Evolutionary conservation across 1,140 invertebrate species (phyloP), one percentile per base, ranked within the genome.

Genomic region (Akabosia matsudoensis): DNA sequence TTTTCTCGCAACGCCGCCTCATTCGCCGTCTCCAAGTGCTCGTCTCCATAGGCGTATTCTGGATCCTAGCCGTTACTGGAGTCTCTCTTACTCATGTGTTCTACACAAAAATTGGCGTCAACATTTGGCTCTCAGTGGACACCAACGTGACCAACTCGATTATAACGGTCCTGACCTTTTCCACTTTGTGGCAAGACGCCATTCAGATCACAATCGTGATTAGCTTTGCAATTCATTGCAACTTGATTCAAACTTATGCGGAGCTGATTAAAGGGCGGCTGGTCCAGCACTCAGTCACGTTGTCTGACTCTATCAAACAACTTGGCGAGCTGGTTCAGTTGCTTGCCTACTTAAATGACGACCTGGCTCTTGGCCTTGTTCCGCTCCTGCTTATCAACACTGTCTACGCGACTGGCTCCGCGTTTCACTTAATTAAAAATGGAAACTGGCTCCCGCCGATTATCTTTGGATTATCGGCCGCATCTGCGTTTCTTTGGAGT

Each of bases 141-240:
- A 81, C 83, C 64, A 31, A 14, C 28, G 31, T 88, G 7, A 85
- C 86, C 79, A 81, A 87, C 70, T 77, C 82, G 1, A 81, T 90
- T 28, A 90, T 91, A 82, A 84, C 90, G 37, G 80, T 90, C 30
- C 82, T 93, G 30, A 87, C 91, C 37, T 80, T 90, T 24, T 91
- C 90, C 73, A 91, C 91, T 31, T 83, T 92, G 54, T 90, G 90
- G 83, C 92, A 93, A 79, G 91, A 93, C 83, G 87, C 92, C 84
- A 88, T 92, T 31, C 91, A 93, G 83, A 90, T 91, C 2, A 91
- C 91, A 14, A 88, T 93, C 73, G 89, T 93, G 74, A 91, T 90
- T 1, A 92, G 90, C 84, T 93, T 92, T 80, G 92, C 91, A 79
- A 86, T 93, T 14, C 91, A 93, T 85, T 91, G 90, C n/a, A 91